Percentiles rank a stretch among this genome's conserved stretches.
phyloP scores from a whole-genome alignment of 2,113 vertebrate species.

The Azemiops feae region DNA sequence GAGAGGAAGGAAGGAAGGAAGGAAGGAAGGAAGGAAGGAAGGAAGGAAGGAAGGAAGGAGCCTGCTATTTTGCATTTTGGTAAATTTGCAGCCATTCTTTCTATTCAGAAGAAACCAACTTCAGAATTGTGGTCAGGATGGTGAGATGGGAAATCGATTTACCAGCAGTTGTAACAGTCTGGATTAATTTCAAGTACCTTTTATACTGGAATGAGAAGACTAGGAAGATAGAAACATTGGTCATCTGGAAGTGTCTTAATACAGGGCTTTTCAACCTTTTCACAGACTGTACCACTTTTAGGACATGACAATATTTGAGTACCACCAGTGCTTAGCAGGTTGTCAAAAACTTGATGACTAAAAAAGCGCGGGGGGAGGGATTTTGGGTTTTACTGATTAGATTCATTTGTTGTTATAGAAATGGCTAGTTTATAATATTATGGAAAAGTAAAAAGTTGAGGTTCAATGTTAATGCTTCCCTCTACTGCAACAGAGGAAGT shows the following conservation, averaged over 20 bases:
- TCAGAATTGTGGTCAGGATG: not conserved
- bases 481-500: too few species aligned
- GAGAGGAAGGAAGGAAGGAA: too few species aligned
- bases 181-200: not conserved
- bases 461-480: too few species aligned
- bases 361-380: too few species aligned
- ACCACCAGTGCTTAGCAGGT: too few species aligned
- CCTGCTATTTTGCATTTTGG: not conserved
- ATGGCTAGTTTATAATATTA: too few species aligned
- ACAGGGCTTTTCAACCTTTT: not conserved
- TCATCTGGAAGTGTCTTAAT: not conserved
- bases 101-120: not conserved
- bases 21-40: not conserved
- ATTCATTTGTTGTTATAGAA: too few species aligned
- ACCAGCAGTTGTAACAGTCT: not conserved
- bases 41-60: not conserved
- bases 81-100: not conserved
- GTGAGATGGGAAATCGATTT: not conserved
- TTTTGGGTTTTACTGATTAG: too few species aligned
- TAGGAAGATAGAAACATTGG: not conserved
- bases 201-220: not conserved
- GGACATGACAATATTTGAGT: too few species aligned
- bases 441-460: too few species aligned
- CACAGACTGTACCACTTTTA: too few species aligned
- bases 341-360: too few species aligned